A percentile compares a stretch with the other conserved stretches of the same genome.
These are phyloP conservation scores for Metallyticus violacea DNA, from an alignment of 2,888 invertebrate genomes.

Conservation along the genomic window DNA sequence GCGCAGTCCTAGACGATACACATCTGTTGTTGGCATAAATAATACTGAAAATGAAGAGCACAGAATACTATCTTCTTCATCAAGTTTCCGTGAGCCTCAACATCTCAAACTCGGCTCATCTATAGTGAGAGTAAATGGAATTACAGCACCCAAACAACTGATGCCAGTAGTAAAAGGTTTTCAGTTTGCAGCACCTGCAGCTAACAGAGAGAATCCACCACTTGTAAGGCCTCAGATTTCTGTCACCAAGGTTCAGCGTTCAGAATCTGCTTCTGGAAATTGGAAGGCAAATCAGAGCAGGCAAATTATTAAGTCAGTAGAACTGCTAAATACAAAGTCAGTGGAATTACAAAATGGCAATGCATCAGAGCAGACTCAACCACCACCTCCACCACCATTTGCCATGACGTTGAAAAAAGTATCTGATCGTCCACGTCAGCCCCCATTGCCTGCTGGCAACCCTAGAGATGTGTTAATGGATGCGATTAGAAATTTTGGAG, in stretches of 20 bases:
- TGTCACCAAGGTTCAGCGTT: neutral
- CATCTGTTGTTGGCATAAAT: constrained; percentile 31
- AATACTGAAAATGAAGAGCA: neutral
- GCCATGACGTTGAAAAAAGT: constrained; percentile 32
- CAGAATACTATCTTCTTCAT: neutral
- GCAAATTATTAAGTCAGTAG: neutral
- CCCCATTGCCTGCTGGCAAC: constrained; percentile 46
- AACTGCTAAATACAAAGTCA: constrained; percentile 32
- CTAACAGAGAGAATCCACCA: neutral
- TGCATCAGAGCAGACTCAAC: constrained; percentile 27
- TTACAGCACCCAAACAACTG: constrained; percentile 14
- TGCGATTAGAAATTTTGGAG: constrained; percentile 69
- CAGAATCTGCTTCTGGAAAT: constrained; percentile 9
- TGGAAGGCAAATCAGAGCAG: neutral
- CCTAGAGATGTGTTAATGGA: constrained; percentile 64
- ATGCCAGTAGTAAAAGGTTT: constrained; percentile 32
- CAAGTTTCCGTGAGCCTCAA: neutral
- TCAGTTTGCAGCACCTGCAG: constrained; percentile 7
- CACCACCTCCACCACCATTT: constrained; percentile 31
- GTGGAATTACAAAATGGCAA: neutral
- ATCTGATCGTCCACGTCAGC: constrained; percentile 26
- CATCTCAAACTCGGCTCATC: neutral
- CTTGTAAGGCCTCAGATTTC: neutral
- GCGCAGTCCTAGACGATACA: constrained; percentile 17
- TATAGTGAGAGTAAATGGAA: constrained; percentile 12